Evolutionary conservation across 2,888 invertebrate species (phyloP), one percentile per base, ranked within the genome.

Genomic region (Phyllotreta cruciferae): DNA sequence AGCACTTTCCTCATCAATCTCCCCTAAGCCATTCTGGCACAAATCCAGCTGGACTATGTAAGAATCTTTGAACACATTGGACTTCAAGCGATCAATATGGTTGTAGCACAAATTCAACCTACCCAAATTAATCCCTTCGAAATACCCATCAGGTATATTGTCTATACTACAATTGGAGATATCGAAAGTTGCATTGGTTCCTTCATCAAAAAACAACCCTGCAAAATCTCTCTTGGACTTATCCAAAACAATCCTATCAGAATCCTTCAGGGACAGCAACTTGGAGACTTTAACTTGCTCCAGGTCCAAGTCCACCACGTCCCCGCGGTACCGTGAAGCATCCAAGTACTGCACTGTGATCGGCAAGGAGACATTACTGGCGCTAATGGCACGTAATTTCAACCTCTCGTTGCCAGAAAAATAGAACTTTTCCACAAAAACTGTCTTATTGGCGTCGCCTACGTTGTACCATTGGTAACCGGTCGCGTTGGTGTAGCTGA

Each of bases 401-500:
- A 67, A 58, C 11, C 50, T 38, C 5, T 35, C 14, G 38, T 67
- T 65, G 11, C 61, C 64, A 4, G 57, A 57, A 34, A 54, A 67
- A 35, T 55, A 55, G 38, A 67, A 67, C 47, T 60, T 57, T 6
- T 67, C 60, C 5, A 65, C 52, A 0, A 37, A 11, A 5, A 67
- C 61, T 0, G 67, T 63, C 50, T 24, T 49, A 41, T 67, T 67
- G 10, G 50, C 44, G 10, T 50, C 54, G 4, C 56, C 13, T 24
- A 67, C 54, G 37, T 65, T 63, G 9, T 56, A 65, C 65, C 67
- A 67, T 6, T 55, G 57, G 54, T 63, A 65, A 11, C 65, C 63
- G 24, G 60, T 2, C 50, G 63, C 57, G 13, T 63, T 38, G 6
- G 64, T 67, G 38, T 61, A 54, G 35, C 65, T 65, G 14, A 67